Evolutionary conservation across 1,140 invertebrate species (phyloP).

Genomic region (Drosophila equinoxialis): DNA sequence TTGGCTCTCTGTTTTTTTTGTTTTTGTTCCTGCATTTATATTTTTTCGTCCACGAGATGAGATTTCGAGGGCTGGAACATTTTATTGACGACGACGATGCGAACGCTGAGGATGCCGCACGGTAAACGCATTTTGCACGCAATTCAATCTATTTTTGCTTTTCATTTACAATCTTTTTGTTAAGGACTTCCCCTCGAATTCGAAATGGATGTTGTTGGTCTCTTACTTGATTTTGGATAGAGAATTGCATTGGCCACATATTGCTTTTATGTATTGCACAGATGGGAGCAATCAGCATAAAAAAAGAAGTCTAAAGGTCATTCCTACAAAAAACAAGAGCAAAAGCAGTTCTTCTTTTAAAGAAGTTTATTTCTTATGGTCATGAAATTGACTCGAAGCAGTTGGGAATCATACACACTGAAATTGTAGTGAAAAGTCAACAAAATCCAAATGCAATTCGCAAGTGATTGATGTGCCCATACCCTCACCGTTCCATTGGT

Average conservation of each 20-base stretch:
- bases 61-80: conserved; percentile 48
- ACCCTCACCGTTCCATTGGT: background rate
- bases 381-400: background rate
- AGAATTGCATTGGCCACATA: conserved; percentile 44
- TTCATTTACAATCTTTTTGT: conserved; percentile 76
- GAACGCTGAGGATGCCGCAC: conserved; percentile 34
- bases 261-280: conserved; percentile 47
- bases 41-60: background rate
- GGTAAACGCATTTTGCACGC: conserved; percentile 76
- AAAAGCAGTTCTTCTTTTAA: background rate
- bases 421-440: too few species aligned
- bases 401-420: background rate
- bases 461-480: background rate
- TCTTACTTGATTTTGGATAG: background rate
- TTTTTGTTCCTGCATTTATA: conserved; percentile 4
- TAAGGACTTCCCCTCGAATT: conserved; percentile 32
- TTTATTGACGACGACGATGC: conserved; percentile 58
- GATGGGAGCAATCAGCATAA: conserved; percentile 9
- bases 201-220: background rate
- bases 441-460: too few species aligned
- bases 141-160: conserved; percentile 76
- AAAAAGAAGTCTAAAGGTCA: background rate
- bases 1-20: conserved; percentile 20
- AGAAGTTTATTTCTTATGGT: background rate
- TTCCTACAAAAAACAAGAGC: background rate